Evolutionary conservation across 1,140 invertebrate genomes (phyloP), one percentile per base, ranked within the genome.

Genomic region (Tribolium castaneum): DNA sequence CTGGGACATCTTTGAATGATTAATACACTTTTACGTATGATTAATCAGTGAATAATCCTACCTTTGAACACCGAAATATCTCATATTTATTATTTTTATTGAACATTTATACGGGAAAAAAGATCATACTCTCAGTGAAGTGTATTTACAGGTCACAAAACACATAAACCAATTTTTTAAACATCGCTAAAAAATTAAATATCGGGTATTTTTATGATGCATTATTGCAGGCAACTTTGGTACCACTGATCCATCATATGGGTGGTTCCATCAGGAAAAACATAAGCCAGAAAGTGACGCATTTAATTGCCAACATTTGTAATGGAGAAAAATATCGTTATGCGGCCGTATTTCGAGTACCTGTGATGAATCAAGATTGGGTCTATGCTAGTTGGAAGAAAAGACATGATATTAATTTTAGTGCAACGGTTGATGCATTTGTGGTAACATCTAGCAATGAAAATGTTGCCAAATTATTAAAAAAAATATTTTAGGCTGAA

Each of bases 201-300:
- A 73, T 49, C 52, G 76, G 80, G 25, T 59, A 59, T 19, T 59
- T 25, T 19, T 59, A 59, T 22, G 79, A 30, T 30, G 25, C 25
- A 80, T 80, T 79, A 81, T 83, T 87, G 34, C 86, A 97, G 96
- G 93, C 92, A 78, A 92, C 92, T 84, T 89, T 98, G 83, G 93
- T 96, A 79, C 93, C 93, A 82, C 90, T 96, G 84, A 94, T 98
- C 79, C 97, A 98, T 88, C 92, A 94, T 85, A 98, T 99, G 97
- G 96, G 96, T 79, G 97, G 97, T 12, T 97, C 95, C 83, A 94
- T 98, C 81, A 90, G 96, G 59, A 96, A 94, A 87, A 96, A 98
- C 82, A 93, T 97, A 89, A 92, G 92, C 74, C 89, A 90, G 13
- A 96, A 94, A 85, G 93, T 97, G 75, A 99, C 97, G 56, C 97